These are phyloP conservation scores for Drosophila murphyi DNA, from an alignment of 1,140 invertebrate genomes.

Conservation along the genomic window DNA sequence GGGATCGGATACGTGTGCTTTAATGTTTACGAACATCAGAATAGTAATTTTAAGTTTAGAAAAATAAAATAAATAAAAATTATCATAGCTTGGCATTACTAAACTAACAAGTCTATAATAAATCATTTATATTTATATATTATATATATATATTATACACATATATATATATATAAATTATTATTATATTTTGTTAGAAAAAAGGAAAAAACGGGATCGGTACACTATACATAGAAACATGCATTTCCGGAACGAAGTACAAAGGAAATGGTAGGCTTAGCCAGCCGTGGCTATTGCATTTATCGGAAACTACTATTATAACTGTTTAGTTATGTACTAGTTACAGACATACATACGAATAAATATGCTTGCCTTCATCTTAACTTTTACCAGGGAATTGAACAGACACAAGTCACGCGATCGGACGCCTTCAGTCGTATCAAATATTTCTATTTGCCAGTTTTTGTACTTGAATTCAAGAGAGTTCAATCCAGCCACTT, in stretches of 20 bases:
- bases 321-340: not conserved
- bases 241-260: not conserved
- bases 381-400: conserved; percentile 9
- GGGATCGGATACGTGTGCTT: too few species aligned
- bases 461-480: conserved; percentile 35
- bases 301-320: not conserved
- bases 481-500: conserved; percentile 15
- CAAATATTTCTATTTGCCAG: conserved; percentile 29
- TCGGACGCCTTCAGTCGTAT: conserved; percentile 26
- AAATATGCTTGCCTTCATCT: not conserved
- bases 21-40: too few species aligned
- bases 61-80: too few species aligned
- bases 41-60: too few species aligned
- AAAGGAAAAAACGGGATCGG: not conserved
- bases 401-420: conserved; percentile 32
- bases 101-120: too few species aligned
- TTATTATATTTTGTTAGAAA: too few species aligned
- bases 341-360: not conserved
- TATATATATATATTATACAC: too few species aligned
- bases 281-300: not conserved
- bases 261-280: not conserved
- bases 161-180: too few species aligned
- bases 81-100: too few species aligned
- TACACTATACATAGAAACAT: not conserved
- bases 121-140: too few species aligned